phyloP scores from a whole-genome alignment of 1,140 invertebrate genomes.

The Drosophila nasuta region DNA sequence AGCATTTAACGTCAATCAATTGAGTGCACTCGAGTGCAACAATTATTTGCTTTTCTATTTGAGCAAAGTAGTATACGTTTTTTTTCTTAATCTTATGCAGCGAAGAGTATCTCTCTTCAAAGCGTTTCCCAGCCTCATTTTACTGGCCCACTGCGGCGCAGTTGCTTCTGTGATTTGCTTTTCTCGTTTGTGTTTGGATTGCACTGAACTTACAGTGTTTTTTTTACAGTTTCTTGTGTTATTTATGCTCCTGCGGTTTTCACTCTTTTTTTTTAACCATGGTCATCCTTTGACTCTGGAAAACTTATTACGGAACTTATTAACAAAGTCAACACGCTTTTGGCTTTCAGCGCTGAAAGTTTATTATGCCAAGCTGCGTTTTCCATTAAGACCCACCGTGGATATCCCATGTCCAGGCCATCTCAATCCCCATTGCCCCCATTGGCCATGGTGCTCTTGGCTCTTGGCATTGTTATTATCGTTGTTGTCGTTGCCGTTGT shows the following conservation, averaged over 20 bases:
- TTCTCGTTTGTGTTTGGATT: conserved; percentile 47
- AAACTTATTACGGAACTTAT: conserved; percentile 81
- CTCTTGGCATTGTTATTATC: not conserved
- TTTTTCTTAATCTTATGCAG: not conserved
- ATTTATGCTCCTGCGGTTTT: conserved; percentile 67
- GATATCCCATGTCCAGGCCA: conserved; percentile 4
- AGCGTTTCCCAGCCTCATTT: conserved; percentile 1
- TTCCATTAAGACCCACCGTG: conserved; percentile 57
- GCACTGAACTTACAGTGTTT: conserved; percentile 28
- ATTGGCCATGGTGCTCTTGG: not conserved
- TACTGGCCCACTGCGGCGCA: not conserved
- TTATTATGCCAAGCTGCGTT: conserved; percentile 77
- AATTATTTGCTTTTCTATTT: too few species aligned
- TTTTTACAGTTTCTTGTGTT: conserved; percentile 51
- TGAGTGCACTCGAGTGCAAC: too few species aligned
- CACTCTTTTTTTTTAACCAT: conserved; percentile 31
- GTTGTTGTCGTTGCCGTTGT: not conserved
- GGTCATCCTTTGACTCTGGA: conserved; percentile 44
- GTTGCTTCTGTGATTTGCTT: conserved; percentile 20
- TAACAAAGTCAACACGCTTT: conserved; percentile 80
- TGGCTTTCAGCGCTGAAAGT: conserved; percentile 51
- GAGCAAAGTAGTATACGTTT: too few species aligned
- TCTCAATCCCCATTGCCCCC: not conserved
- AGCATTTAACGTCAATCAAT: too few species aligned
- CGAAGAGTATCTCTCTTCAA: not conserved